These are phyloP conservation scores for Thelaira solivaga DNA, from an alignment of 2,888 invertebrate genomes.

Conservation along the genomic window DNA sequence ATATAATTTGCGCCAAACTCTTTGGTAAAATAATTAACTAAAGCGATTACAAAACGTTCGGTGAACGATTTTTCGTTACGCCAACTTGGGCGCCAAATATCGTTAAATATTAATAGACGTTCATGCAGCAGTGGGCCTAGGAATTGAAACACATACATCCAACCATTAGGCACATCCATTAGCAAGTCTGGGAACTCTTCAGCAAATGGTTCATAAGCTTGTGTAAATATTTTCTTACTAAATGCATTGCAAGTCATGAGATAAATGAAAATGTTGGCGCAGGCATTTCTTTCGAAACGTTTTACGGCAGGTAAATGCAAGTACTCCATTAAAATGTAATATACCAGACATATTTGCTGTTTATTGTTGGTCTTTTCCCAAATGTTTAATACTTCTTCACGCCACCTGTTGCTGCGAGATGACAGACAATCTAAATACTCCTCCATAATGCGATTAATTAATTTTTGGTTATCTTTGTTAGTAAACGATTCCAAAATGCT, in stretches of 20 bases:
- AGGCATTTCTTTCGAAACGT: slow-evolving; percentile 68
- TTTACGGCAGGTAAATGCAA: slow-evolving; percentile 67
- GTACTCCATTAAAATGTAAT: slow-evolving; percentile 69
- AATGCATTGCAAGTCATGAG: slow-evolving; percentile 67
- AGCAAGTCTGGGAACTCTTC: slow-evolving; percentile 70
- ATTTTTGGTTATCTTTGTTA: slow-evolving; percentile 66
- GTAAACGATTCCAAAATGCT: slow-evolving; percentile 27
- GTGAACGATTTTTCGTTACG: slow-evolving; percentile 63
- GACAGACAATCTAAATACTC: slow-evolving; percentile 65
- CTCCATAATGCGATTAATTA: slow-evolving; percentile 69
- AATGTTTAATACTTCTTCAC: slow-evolving; percentile 63
- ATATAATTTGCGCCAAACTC: slow-evolving; percentile 73
- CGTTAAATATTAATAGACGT: slow-evolving; percentile 67
- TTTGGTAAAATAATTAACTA: slow-evolving; percentile 71
- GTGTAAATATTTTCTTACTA: slow-evolving; percentile 65
- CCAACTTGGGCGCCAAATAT: slow-evolving; percentile 72
- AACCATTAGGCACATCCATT: slow-evolving; percentile 72
- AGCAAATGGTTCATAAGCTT: slow-evolving; percentile 68
- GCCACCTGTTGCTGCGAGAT: slow-evolving; percentile 65
- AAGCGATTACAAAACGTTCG: slow-evolving; percentile 69
- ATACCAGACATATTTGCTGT: slow-evolving; percentile 68
- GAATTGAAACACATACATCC: slow-evolving; percentile 73
- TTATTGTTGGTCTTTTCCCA: slow-evolving; percentile 67
- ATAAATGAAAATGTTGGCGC: slow-evolving; percentile 68
- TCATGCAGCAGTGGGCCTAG: slow-evolving; percentile 72